phyloP scores from a whole-genome alignment of 2,888 invertebrate species.

The Perizoma affinitatum region DNA sequence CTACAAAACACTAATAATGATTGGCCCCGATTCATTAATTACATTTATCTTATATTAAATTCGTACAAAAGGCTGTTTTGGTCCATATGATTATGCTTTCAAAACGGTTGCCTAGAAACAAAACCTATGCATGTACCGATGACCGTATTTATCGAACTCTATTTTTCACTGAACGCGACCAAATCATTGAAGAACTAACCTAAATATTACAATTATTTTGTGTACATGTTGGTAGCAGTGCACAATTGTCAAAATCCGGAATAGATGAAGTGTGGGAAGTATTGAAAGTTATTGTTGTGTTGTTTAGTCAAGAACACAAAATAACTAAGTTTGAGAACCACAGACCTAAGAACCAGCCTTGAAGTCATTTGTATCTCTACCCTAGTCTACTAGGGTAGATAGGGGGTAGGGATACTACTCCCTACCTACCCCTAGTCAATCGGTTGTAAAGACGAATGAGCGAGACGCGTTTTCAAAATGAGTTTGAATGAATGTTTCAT shows the following conservation, averaged over 20 bases:
- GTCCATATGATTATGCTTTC: conserved; percentile 59
- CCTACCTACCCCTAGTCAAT: too few species aligned
- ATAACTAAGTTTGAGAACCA: conserved; percentile 8
- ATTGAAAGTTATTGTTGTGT: too few species aligned
- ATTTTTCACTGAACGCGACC: conserved; percentile 17
- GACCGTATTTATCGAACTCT: too few species aligned
- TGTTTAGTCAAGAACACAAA: neutral
- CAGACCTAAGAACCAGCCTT: too few species aligned
- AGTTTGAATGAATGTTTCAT: too few species aligned
- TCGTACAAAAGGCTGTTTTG: conserved; percentile 72
- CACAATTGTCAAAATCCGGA: conserved; percentile 12
- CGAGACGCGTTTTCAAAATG: too few species aligned
- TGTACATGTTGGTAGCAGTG: conserved; percentile 23
- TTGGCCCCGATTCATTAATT: conserved; percentile 66
- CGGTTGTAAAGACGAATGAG: too few species aligned
- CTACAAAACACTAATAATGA: conserved; percentile 44
- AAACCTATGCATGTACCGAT: neutral
- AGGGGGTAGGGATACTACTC: too few species aligned
- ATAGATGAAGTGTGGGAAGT: too few species aligned
- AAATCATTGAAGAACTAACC: too few species aligned
- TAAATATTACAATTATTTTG: neutral
- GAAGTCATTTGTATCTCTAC: too few species aligned
- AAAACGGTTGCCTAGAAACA: conserved; percentile 64
- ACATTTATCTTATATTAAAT: conserved; percentile 65
- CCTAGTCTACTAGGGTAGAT: too few species aligned